Conservation (phyloP, 2,888 invertebrate species). For the Cataglyphis albicans region DNA sequence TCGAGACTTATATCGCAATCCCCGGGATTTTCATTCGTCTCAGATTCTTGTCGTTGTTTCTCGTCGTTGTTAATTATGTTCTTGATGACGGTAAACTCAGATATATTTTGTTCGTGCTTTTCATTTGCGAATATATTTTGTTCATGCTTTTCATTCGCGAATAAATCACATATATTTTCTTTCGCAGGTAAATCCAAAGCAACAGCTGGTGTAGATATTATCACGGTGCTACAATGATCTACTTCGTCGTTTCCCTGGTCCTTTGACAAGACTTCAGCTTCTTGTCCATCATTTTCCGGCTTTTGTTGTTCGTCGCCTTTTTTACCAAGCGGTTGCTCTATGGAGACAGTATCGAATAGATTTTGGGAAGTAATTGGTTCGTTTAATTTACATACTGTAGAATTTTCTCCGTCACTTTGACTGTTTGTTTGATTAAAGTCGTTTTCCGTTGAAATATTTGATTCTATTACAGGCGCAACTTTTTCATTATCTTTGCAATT, state of each 20-base stretch:
- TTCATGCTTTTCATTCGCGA: constrained; percentile 16
- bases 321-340: not conserved
- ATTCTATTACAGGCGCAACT: not conserved
- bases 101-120: constrained; percentile 40
- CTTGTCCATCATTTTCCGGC: not conserved
- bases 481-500: constrained; percentile 12
- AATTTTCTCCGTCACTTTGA: not conserved
- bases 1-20: constrained; percentile 10
- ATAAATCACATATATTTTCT: constrained; percentile 30
- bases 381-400: not conserved
- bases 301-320: not conserved
- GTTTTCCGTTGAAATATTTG: not conserved
- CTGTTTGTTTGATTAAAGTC: not conserved
- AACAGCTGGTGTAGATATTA: not conserved
- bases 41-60: not conserved
- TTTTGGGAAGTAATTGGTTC: not conserved
- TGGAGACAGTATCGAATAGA: not conserved
- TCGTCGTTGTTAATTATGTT: constrained; percentile 27
- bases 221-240: not conserved
- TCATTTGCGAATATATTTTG: constrained; percentile 44
- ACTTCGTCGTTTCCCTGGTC: constrained; percentile 8
- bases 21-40: not conserved
- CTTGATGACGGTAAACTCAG: constrained; percentile 46
- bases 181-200: constrained; percentile 1
- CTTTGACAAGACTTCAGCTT: not conserved